Base-by-base conservation (phyloP, 2,888 invertebrate genomes). In the Drosophila limbata region DNA sequence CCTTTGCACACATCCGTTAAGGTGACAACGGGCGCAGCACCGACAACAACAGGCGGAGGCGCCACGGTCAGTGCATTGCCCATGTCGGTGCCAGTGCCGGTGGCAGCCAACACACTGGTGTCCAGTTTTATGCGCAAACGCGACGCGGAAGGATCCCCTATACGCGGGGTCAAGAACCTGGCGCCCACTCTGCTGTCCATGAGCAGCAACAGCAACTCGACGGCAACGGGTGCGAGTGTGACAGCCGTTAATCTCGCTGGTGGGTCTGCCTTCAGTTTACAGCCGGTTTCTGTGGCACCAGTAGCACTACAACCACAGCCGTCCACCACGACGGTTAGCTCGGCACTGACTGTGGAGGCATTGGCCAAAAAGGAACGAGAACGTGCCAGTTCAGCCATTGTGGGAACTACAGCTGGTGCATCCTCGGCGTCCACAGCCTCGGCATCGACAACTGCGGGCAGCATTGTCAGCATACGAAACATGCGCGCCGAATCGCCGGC, bases 121-220 rank as follows among this genome's bases (percentile, higher is more conserved):
- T 83, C 92, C 11, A 97, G 88, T 96, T 98, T 93, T 93, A 80
- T 98, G 65, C 94, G 98, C 68, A 98, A 98, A 93, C 94, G 98
- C 40, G 98, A 98, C 80, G 94, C 95, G 53, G 98, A 98, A 65
- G 92, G 91, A 10, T 94, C 95, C 0, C 95, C 95, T 0, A 92
- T 95, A 67, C 95, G 96, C 70, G 95, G 94, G 0, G 94, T 94
- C 17, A 95, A 95, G 90, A 95, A 95, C 92, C 92, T 95, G 50
- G 93, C 89, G 4, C 92, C 92, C 4, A 91, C 92, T 0, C 59
- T 92, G 47, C 80, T 92, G 0, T 90, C 92, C 1, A 92, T 92
- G 92, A 78, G 84, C 17, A 79, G 81, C 47, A 76, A 75, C 3
- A 73, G 45, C 17, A 76, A 55, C 28, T 15, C 66, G 9, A 31